Base-by-base conservation (phyloP, 2,113 vertebrate genomes). In the Phylloscopus trochiloides region DNA sequence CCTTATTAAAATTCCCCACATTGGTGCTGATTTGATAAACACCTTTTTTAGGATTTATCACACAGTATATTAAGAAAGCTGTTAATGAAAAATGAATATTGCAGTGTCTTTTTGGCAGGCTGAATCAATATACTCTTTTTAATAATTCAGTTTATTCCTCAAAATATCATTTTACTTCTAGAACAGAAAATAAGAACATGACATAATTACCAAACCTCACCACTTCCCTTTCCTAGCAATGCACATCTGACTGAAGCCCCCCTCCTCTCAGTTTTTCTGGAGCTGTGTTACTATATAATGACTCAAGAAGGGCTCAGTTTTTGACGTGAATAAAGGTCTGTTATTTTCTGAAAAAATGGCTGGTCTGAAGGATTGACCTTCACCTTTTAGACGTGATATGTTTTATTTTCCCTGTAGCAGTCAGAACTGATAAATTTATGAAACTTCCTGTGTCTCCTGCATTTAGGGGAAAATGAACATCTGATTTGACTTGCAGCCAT, bases 1-100 rank as follows among this genome's bases (percentile, higher is more conserved):
- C 48, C 85, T 96, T 81, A 92, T 97, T 95, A 97, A 67, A 75
- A 66, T 85, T 32, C 40, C 51, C 20, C 34, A 51, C 36, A 40
- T 28, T 25, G 9, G 28, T 62, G 58, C 42, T 34, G 48, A 86
- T 55, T 78, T 88, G 92, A 95, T 81, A 80, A 66, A 81, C 84
- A 48, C 63, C 40, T 81, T 90, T 88, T 58, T 43, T 81, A 65
- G 42, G 51, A 91, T 93, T 58, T 31, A 91, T 73, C 67, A 87
- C 28, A 61, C 5, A 83, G 70, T 84, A 51, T 83, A 96, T 97
- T 97, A 95, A 95, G 94, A 94, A 95, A 84, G 40, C 55, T 94
- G 91, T 92, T 97, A 96, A 93, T 95, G 94, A 97, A 92, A 97
- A 97, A 97, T 97, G 70, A 96, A 96, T 95, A 96, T 93, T 94